Base-by-base conservation (phyloP, 2,113 vertebrate genomes). In the Catharus fuscescens region DNA sequence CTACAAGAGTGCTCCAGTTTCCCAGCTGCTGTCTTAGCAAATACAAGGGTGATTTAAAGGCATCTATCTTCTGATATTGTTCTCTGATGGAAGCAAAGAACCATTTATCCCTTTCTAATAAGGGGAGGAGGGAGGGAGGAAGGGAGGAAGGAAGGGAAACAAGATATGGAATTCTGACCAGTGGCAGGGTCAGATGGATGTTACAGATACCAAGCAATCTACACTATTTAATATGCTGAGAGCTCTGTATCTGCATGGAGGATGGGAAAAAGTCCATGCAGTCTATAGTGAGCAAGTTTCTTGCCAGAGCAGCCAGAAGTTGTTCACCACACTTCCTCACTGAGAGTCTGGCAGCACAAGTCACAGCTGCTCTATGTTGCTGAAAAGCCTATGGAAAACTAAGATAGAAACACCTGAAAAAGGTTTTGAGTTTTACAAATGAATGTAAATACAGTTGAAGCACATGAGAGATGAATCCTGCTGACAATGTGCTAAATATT, bases 401-500 rank as follows among this genome's bases (percentile, higher is more conserved):
- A 56, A 62, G 16, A 28, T 15, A 73, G 38, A 80, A 95, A 90
- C 31, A 93, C 60, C 64, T 72, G n/a, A 80, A n/a, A 67, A 88
- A 48, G 31, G 17, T 71, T 91, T 77, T 26, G 9, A 56, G 40
- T 44, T 92, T 44, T 28, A 76, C 24, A 36, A 70, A 65, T 76
- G 20, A 72, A 71, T 72, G 8, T 44, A 81, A 92, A 76, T 59
- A 79, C 3, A 59, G 8, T n/a, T 79, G 47, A 82, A 92, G 31
- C 20, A 50, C 38, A 6, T n/a, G 20, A 80, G 50, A 26, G 31
- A 71, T 10, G 4, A 78, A 95, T 74, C 48, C 70, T 70, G 44
- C 57, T 42, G n/a, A 92, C 47, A 90, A 29, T 69, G 29, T 83
- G 32, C 53, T 97, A 86, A 96, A 71, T 91, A 80, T 80, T 77